Base-by-base conservation (phyloP, 2,797 vertebrate species). In the Enteromius fasciolatus region DNA sequence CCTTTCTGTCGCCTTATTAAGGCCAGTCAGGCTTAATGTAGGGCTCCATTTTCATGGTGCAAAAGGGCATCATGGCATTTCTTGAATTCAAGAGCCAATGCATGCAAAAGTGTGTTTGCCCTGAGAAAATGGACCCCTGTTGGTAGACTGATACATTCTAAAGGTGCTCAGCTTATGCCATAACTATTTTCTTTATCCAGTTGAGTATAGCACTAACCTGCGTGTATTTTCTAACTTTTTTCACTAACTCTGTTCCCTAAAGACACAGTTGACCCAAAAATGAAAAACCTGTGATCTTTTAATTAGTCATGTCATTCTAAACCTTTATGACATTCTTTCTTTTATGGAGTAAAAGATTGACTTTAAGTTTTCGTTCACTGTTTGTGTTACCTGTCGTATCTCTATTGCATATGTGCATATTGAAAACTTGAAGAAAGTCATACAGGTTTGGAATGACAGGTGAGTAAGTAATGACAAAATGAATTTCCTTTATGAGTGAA, bases 111-210 rank as follows among this genome's bases (percentile, higher is more conserved):
- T n/a, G 76, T 68, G 63, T 87, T 84, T 83, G 86, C 83, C 33
- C 80, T 77, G 50, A 78, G 79, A 86, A 85, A 86, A 87, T 87
- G 86, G 78, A 85, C 70, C 84, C 72, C 63, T 50, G 23, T 41
- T 80, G 46, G 39, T 79, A 79, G 44, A 76, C 52, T 12, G 41
- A 11, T 41, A 33, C 14, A 3, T 63, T 63, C 76, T 78, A 11
- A 78, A 61, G 28, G 44, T 28, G 81, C 31, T 46, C 28, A 39
- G 48, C 73, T 66, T 31, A 28, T 78, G 48, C 68, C n/a, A 25
- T 68, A 52, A 33, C 17, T 80, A 57, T 80, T 67, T 75, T 81
- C n/a, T 74, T 23, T 14, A 44, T 44, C 31, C 33, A 39, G 2
- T 36, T 39, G 31, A 57, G 20, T 80, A 75, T 79, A 57, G 64